Conservation (phyloP, 2,797 vertebrate species). For the Otus scops region DNA sequence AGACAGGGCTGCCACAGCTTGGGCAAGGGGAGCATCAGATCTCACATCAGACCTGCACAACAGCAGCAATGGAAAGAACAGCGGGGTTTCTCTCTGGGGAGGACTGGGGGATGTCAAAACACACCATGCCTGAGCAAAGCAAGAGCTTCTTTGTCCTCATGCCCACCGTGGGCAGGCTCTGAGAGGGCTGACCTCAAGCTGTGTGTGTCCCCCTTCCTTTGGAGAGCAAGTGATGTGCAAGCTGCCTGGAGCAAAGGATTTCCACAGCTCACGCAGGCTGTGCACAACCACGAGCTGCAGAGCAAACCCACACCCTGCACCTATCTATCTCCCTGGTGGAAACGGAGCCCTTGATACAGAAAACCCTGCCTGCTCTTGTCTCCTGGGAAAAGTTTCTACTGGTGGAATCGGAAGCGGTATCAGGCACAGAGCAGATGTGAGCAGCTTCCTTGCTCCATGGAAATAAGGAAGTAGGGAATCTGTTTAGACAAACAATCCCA, state of each 20-base stretch:
- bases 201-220: neutral
- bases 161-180: neutral
- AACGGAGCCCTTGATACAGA: neutral
- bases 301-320: neutral
- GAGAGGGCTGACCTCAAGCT: neutral
- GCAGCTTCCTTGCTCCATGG: neutral
- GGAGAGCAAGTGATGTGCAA: neutral
- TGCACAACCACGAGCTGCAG: neutral
- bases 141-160: neutral
- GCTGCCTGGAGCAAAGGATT: neutral
- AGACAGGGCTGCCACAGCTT: neutral
- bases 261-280: fast-evolving
- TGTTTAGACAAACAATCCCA: conserved; percentile 22
- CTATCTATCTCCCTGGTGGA: neutral
- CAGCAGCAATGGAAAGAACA: neutral
- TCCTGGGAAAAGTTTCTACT: neutral
- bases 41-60: neutral
- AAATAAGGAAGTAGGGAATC: conserved; percentile 43
- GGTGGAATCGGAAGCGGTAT: neutral
- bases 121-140: neutral
- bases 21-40: neutral
- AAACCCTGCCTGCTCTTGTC: neutral
- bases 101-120: neutral
- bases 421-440: conserved; percentile 9
- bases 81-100: neutral